Evolutionary conservation across 2,888 invertebrate species (phyloP).

Genomic region (Coelinius sp.): DNA sequence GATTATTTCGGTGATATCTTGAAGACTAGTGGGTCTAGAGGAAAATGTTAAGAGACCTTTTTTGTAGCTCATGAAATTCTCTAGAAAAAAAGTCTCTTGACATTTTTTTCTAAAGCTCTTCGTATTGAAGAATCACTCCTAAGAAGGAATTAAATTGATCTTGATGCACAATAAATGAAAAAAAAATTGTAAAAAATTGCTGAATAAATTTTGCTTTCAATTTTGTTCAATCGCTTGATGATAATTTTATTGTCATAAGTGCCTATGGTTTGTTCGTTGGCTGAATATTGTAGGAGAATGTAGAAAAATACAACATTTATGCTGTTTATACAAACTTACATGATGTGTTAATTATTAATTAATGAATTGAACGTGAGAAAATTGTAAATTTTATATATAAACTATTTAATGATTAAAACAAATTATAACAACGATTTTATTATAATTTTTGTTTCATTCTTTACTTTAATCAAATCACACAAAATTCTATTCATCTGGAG

Average conservation of each 20-base stretch:
- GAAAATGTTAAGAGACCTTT: not conserved
- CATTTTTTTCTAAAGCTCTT: not conserved
- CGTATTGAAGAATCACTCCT: no score
- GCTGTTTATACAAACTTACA: slow-evolving; percentile 16
- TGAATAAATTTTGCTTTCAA: not conserved
- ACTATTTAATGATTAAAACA: slow-evolving; percentile 6
- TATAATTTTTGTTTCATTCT: not conserved
- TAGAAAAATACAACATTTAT: slow-evolving; percentile 1
- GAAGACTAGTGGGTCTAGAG: not conserved
- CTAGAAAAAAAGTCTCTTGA: not conserved
- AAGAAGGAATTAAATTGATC: not conserved
- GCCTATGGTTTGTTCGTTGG: slow-evolving; percentile 47
- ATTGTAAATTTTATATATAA: slow-evolving; percentile 30
- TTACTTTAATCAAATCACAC: not conserved
- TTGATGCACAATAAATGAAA: not conserved
- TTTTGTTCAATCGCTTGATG: slow-evolving; percentile 40
- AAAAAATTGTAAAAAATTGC: not conserved
- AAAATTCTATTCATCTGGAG: no score
- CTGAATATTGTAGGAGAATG: slow-evolving; percentile 6
- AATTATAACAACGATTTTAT: slow-evolving; percentile 15
- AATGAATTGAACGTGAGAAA: not conserved
- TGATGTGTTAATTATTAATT: slow-evolving; percentile 20
- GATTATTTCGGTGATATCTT: not conserved
- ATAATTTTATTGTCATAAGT: slow-evolving; percentile 46
- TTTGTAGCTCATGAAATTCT: not conserved